phyloP scores from a whole-genome alignment of 2,888 invertebrate genomes.

The Mongoloraphidia duomilia region DNA sequence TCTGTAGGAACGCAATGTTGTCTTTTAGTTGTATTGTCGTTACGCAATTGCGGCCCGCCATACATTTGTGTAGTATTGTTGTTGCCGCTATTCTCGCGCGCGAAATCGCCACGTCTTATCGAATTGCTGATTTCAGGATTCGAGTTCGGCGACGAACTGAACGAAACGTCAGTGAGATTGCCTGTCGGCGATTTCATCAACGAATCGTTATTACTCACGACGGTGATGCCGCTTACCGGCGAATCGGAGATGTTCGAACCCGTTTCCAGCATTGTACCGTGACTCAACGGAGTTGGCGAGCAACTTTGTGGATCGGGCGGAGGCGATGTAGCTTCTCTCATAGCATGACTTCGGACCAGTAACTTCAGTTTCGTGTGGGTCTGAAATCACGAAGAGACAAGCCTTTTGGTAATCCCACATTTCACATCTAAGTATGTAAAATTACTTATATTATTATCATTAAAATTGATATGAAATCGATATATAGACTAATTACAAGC shows the following conservation, averaged over 20 bases:
- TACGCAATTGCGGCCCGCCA: too few species aligned
- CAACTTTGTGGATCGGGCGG: slow-evolving; percentile 32
- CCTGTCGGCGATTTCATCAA: slow-evolving; percentile 23
- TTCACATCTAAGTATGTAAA: too few species aligned
- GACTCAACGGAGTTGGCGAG: slow-evolving; percentile 12
- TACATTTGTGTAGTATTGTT: too few species aligned
- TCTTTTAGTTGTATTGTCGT: too few species aligned
- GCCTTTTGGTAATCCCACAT: too few species aligned
- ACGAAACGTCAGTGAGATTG: slow-evolving; percentile 24
- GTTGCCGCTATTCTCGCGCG: too few species aligned
- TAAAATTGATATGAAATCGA: too few species aligned
- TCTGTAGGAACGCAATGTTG: too few species aligned
- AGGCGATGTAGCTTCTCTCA: slow-evolving; percentile 64
- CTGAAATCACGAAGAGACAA: slow-evolving; percentile 26
- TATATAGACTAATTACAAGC: too few species aligned
- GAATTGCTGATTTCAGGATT: not conserved
- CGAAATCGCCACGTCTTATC: not conserved
- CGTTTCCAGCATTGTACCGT: not conserved
- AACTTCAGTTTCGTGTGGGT: slow-evolving; percentile 64
- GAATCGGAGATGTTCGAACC: slow-evolving; percentile 5
- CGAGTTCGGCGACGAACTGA: not conserved
- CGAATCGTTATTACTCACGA: slow-evolving; percentile 24
- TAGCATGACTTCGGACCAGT: slow-evolving; percentile 77
- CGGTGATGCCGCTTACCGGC: slow-evolving; percentile 19
- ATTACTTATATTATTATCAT: too few species aligned